Evolutionary conservation across 2,888 invertebrate genomes (phyloP).

Genomic region (Drosophila aldrichi): DNA sequence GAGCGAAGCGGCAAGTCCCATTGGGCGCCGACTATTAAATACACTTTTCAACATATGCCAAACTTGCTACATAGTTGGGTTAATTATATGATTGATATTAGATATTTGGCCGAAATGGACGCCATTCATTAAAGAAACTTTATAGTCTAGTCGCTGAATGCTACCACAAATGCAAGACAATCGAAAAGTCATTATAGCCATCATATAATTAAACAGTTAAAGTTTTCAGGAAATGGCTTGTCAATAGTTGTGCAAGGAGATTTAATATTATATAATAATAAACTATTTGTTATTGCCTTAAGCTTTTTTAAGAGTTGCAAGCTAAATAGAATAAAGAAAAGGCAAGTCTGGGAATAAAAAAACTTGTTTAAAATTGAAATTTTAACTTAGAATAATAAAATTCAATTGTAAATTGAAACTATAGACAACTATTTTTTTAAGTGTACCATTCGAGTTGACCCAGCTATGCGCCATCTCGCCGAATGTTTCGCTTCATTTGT

Average conservation of each 20-base stretch:
- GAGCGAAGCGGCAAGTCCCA: background rate
- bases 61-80: background rate
- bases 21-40: background rate
- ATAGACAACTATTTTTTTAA: background rate
- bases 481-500: constrained; percentile 42
- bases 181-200: constrained; percentile 4
- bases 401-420: background rate
- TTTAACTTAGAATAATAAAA: background rate
- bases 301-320: background rate
- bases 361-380: background rate
- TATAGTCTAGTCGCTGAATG: background rate
- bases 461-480: constrained; percentile 5
- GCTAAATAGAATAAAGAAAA: background rate
- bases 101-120: background rate
- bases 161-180: background rate
- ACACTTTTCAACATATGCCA: background rate
- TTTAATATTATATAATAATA: background rate
- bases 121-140: background rate
- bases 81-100: background rate
- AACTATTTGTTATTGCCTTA: too few relatives aligned
- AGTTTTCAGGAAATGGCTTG: constrained; percentile 1
- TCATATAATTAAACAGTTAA: constrained; percentile 21
- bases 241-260: background rate
- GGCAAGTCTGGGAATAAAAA: background rate
- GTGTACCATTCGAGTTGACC: background rate